A percentile compares a stretch with the other conserved stretches of the same genome.
phyloP scores from a whole-genome alignment of 2,113 vertebrate genomes.

The Eulemur rufifrons region DNA sequence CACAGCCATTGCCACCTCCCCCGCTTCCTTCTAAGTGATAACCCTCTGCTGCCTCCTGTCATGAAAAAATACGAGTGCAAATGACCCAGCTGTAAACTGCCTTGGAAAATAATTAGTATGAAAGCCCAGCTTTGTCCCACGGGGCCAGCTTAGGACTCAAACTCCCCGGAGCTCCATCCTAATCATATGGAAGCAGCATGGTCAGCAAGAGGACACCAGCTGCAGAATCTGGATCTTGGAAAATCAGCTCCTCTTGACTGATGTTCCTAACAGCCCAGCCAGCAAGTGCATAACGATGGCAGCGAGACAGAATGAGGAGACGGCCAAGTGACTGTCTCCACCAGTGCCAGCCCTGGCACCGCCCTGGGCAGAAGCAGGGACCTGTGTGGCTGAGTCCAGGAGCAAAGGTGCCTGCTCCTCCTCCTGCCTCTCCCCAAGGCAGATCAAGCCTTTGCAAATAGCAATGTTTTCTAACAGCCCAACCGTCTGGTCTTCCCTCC shows the following conservation, averaged over 20 bases:
- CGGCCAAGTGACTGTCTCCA: background rate
- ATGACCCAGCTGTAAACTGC: conserved; percentile 48
- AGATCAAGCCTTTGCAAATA: background rate
- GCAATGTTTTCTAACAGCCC: background rate
- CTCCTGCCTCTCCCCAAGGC: background rate
- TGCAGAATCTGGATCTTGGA: background rate
- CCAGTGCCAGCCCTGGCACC: background rate
- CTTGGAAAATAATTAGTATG: conserved; percentile 68
- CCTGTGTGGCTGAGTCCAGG: background rate
- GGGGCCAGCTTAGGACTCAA: background rate
- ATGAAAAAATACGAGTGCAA: conserved; percentile 62
- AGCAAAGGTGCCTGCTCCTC: background rate
- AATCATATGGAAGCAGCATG: background rate
- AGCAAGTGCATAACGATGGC: background rate
- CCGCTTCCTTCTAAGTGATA: background rate
- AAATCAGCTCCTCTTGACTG: background rate
- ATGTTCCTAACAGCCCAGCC: background rate
- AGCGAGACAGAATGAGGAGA: background rate
- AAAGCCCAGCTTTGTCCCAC: conserved; percentile 55
- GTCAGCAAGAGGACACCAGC: background rate
- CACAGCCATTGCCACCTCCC: background rate
- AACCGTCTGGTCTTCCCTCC: background rate
- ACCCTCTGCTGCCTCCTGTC: conserved; percentile 22
- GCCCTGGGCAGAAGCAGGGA: too few species aligned
- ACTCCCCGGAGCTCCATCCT: background rate